Evolutionary conservation across 2,113 vertebrate genomes (phyloP).

Genomic region (Eulacestoma nigropectus): DNA sequence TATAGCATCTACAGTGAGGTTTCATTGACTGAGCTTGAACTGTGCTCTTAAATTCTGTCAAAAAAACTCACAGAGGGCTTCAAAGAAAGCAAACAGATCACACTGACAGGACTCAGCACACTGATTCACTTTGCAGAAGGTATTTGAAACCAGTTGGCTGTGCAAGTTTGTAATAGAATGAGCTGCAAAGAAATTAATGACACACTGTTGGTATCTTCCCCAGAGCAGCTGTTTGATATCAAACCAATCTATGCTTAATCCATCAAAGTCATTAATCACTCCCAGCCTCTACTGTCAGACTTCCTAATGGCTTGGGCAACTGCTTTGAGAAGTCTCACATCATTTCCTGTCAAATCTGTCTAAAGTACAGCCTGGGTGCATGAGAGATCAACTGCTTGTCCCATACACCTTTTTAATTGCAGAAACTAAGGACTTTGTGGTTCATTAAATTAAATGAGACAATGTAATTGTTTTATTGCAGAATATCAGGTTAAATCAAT

Average conservation of each 20-base stretch:
- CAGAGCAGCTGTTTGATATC: background rate
- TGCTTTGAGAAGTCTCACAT: background rate
- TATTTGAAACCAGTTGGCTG: background rate
- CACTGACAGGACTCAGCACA: background rate
- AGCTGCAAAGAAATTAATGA: background rate
- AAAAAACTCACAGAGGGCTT: background rate
- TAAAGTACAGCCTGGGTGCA: background rate
- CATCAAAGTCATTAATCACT: background rate
- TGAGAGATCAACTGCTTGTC: background rate
- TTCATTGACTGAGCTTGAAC: background rate
- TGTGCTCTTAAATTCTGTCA: background rate
- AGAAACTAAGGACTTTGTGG: background rate
- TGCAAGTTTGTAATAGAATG: background rate
- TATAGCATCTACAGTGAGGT: background rate
- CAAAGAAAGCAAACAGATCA: background rate
- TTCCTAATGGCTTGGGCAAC: background rate
- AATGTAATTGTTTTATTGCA: background rate
- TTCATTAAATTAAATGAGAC: background rate
- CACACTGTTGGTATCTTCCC: background rate
- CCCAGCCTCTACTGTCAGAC: background rate
- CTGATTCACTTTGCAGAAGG: background rate
- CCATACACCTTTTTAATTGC: background rate
- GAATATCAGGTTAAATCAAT: background rate
- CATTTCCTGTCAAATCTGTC: background rate
- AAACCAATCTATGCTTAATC: background rate